phyloP scores from a whole-genome alignment of 2,797 vertebrate species.

The Numenius phaeopus region DNA sequence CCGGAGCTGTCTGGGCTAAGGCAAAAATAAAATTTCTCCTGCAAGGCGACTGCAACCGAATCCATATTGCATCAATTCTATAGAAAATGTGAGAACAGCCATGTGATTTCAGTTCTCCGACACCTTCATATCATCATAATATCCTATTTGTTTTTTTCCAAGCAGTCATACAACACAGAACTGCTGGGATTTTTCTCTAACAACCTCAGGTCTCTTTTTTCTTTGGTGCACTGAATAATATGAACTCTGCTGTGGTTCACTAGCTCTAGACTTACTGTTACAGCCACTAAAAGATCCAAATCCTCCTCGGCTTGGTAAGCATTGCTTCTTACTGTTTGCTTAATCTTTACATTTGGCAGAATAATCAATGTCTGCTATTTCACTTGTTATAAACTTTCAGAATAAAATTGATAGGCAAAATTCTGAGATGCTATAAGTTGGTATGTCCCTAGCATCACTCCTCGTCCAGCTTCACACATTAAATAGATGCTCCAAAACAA shows the following conservation, averaged over 20 bases:
- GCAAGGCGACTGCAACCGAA: not conserved
- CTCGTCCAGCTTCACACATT: not conserved
- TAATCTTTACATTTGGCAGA: not conserved
- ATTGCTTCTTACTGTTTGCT: not conserved
- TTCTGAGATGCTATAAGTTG: not conserved
- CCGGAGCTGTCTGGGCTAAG: not conserved
- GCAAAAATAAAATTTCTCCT: conserved; percentile 29
- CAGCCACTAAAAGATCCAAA: not conserved
- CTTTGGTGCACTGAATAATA: not conserved
- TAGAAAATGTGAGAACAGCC: not conserved
- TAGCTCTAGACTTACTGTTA: not conserved
- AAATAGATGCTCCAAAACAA: not conserved
- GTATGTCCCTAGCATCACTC: not conserved
- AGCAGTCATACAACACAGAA: not conserved
- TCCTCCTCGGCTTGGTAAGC: not conserved
- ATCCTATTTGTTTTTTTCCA: not conserved
- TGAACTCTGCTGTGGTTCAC: not conserved
- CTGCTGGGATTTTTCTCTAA: not conserved
- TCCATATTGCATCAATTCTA: not conserved
- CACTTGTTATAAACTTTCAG: not conserved
- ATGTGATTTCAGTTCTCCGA: not conserved
- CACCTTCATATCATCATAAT: not conserved
- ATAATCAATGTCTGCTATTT: conserved; percentile 14
- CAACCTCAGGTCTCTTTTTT: not conserved
- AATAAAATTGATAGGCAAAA: not conserved